Base-by-base conservation (phyloP, 37 sponge, comb jelly and placozoan genomes). In the Diacarnus erythraeanus region DNA sequence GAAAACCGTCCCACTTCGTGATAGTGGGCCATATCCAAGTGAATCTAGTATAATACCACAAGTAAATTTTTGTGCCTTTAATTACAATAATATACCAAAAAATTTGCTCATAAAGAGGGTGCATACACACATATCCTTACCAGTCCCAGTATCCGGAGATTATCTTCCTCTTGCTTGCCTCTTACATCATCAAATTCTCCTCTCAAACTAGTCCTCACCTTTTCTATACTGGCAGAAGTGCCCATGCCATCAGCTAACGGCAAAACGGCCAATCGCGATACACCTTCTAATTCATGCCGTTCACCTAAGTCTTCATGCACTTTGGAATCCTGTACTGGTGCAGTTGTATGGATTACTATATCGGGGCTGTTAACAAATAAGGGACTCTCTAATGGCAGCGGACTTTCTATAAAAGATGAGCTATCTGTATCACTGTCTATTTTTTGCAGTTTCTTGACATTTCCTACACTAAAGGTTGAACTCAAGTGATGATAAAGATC, bases 1-100 rank as follows among this genome's bases (percentile, higher is more conserved):
- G 84, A 81, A 64, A 95, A 92, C 30, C 96, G 81, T 2, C 96
- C 96, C 30, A 77, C 71, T 38, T 81, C 75, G 59, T 95, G 89
- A 59, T 92, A 95, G 25, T 54, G 25, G 1, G 93, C 93, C 79
- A 95, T 42, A 10, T 92, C 96, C 64, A 73, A 79, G 73, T 95
- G 96, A 10, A 95, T 77, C 96, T 95, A 67, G 9, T 31, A 47
- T 47, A 6, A 47, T 47, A n/a, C n/a, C n/a, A n/a, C n/a, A n/a
- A n/a, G n/a, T n/a, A 47, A 72, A 9, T 2, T 35, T 6, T 47
- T 47, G 12, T 6, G 51, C 51, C 12, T 47, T 47, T 47, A 6
- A 47, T 15, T 6, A n/a, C 64, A 63, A 30, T 5, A 29, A 15
- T 63, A 63, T 30, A 63, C 27, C 8, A 63, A n/a, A 63, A n/a